A percentile compares a stretch with the other conserved stretches of the same genome.
These are phyloP conservation scores for Trissolcus brochymenae DNA, from an alignment of 2,888 invertebrate species.

Conservation along the genomic window DNA sequence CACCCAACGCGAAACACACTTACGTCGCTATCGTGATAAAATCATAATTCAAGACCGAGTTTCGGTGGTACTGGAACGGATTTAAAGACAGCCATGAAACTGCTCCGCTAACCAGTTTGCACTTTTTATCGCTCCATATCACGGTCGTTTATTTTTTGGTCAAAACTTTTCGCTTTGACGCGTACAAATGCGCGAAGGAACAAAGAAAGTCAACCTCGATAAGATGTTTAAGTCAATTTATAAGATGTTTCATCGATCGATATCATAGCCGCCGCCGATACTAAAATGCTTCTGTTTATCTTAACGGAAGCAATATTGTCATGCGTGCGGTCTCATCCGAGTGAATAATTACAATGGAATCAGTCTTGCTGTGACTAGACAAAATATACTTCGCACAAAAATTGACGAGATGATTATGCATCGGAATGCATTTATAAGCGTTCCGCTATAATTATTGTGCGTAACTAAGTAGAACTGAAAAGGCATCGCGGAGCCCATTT, in stretches of 20 bases:
- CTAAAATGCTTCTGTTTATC: too few relatives aligned
- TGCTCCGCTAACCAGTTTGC: too few relatives aligned
- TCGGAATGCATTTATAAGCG: too few relatives aligned
- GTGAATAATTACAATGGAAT: too few relatives aligned
- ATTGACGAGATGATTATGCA: too few relatives aligned
- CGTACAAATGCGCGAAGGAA: slow-evolving; percentile 7
- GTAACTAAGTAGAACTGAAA: too few relatives aligned
- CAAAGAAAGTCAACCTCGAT: slow-evolving; percentile 5
- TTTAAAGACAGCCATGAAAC: slow-evolving; percentile 27
- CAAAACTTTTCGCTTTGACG: slow-evolving; percentile 1
- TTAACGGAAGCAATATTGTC: too few relatives aligned
- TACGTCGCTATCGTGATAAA: slow-evolving; percentile 43
- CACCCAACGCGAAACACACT: slow-evolving; percentile 39
- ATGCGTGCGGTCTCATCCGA: too few relatives aligned
- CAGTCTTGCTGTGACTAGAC: too few relatives aligned
- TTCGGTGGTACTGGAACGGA: slow-evolving; percentile 32
- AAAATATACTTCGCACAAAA: too few relatives aligned
- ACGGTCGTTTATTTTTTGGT: background rate
- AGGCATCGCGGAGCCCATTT: slow-evolving; percentile 7
- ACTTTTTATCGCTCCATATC: too few relatives aligned
- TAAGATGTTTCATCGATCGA: slow-evolving; percentile 24
- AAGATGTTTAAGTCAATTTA: slow-evolving; percentile 28
- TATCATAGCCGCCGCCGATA: background rate
- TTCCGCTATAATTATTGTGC: too few relatives aligned
- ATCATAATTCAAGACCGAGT: slow-evolving; percentile 47